These are phyloP conservation scores for Yoshiicerus persimilis DNA, from an alignment of 1,140 invertebrate species.

Conservation along the genomic window DNA sequence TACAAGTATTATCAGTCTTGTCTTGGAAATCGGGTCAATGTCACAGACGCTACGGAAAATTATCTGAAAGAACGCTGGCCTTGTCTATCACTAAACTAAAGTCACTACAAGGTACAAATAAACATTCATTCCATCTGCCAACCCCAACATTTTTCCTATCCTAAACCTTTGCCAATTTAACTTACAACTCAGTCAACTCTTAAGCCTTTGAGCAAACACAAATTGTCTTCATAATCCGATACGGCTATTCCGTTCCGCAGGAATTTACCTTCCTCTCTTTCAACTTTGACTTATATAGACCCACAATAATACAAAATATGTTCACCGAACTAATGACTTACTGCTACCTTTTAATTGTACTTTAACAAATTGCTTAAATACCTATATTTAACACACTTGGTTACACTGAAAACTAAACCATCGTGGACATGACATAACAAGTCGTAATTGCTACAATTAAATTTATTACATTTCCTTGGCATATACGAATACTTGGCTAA, in stretches of 20 bases:
- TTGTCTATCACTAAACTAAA: slow-evolving; percentile 6
- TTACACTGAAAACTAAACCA: too few relatives aligned
- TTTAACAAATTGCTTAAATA: background rate
- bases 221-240: background rate
- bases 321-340: too few relatives aligned
- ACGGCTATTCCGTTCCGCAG: too few relatives aligned
- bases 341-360: background rate
- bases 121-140: background rate
- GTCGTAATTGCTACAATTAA: too few relatives aligned
- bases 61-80: background rate
- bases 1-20: background rate
- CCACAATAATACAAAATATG: background rate
- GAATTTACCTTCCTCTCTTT: background rate
- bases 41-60: slow-evolving; percentile 2
- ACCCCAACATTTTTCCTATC: background rate
- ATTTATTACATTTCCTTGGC: too few relatives aligned
- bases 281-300: background rate
- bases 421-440: too few relatives aligned
- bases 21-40: slow-evolving; percentile 3
- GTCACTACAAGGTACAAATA: background rate
- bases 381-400: too few relatives aligned
- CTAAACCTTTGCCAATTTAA: background rate
- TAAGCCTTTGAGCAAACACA: background rate
- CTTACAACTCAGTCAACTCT: background rate
- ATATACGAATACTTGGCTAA: too few relatives aligned